Percentiles rank a stretch among this genome's conserved stretches.
These are phyloP conservation scores for Parelbella ahira DNA, from an alignment of 2,888 invertebrate species.

Conservation along the genomic window DNA sequence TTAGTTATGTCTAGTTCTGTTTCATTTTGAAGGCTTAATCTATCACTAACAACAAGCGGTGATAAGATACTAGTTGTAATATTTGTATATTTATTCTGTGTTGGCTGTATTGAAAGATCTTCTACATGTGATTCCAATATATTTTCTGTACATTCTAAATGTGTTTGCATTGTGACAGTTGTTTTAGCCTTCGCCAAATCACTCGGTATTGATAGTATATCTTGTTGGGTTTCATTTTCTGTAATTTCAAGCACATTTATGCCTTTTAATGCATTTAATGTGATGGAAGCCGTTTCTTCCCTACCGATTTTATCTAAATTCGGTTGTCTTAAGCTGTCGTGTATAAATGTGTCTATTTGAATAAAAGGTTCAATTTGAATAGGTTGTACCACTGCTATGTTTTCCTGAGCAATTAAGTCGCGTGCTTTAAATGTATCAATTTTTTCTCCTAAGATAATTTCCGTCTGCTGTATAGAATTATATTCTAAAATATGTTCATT, in stretches of 20 bases:
- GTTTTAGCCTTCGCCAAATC: constrained; percentile 50
- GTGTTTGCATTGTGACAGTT: constrained; percentile 51
- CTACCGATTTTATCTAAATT: constrained; percentile 36
- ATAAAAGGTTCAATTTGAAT: constrained; percentile 46
- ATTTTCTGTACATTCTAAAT: constrained; percentile 63
- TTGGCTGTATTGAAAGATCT: constrained; percentile 44
- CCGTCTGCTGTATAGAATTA: constrained; percentile 51
- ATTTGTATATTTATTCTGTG: constrained; percentile 44
- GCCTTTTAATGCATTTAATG: constrained; percentile 48
- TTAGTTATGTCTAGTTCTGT: constrained; percentile 46
- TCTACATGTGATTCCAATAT: constrained; percentile 47
- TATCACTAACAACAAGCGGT: constrained; percentile 61
- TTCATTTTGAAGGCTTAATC: constrained; percentile 59
- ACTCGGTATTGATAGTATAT: constrained; percentile 39
- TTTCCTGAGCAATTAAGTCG: constrained; percentile 30
- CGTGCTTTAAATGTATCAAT: constrained; percentile 29
- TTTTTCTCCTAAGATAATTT: constrained; percentile 51
- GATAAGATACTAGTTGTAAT: constrained; percentile 51
- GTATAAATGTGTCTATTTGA: constrained; percentile 47
- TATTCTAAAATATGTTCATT: constrained; percentile 50
- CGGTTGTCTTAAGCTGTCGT: constrained; percentile 51
- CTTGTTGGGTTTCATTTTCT: constrained; percentile 49
- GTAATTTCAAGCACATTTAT: constrained; percentile 57
- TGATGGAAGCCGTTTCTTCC: constrained; percentile 45
- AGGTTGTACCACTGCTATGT: constrained; percentile 37